Base-by-base conservation (phyloP, 1,140 invertebrate genomes). In the Scaptomyza graminum region DNA sequence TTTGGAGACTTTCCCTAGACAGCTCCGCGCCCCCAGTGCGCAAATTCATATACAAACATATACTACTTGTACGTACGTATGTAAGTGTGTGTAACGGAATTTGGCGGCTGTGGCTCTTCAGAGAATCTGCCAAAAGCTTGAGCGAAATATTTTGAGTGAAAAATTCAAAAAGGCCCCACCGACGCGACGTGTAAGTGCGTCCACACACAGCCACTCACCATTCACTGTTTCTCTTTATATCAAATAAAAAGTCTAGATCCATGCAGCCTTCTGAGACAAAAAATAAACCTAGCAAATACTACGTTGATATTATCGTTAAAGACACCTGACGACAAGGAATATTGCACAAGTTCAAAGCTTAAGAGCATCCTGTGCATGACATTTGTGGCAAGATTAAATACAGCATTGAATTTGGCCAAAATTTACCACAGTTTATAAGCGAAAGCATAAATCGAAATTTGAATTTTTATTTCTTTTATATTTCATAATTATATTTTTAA, bases 1-100 rank as follows among this genome's bases (percentile, higher is more conserved):
- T 44, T 82, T 87, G 82, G 82, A 87, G 82, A 87, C 82, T 87
- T 85, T 76, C 46, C 50, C 51, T 22, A 22, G 18, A 2, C 18
- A 22, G 18, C 18, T 22, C 18, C 55, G 47, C 49, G 56, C 57
- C 34, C 43, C 49, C 54, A 52, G 54, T 37, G 50, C 15, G 41
- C n/a, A 41, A 12, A 41, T 41, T 9, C 3, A n/a, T 5, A 41
- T 12, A 39, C 37, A 41, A 4, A 39, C 37, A 12, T n/a, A n/a
- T 41, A 41, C 18, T 22, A 22, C 18, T n/a, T 39, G 12, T 39
- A 12, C 11, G 6, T 39, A n/a, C n/a, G 5, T n/a, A 41, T 5
- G 37, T 41, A n/a, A 41, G 60, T 65, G 54, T 73, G 70, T 69
- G 82, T 76, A 57, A 44, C 55, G 82, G 82, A 82, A 87, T 87